Conservation (phyloP, 2,888 invertebrate species). For the Tetranychus piercei region DNA sequence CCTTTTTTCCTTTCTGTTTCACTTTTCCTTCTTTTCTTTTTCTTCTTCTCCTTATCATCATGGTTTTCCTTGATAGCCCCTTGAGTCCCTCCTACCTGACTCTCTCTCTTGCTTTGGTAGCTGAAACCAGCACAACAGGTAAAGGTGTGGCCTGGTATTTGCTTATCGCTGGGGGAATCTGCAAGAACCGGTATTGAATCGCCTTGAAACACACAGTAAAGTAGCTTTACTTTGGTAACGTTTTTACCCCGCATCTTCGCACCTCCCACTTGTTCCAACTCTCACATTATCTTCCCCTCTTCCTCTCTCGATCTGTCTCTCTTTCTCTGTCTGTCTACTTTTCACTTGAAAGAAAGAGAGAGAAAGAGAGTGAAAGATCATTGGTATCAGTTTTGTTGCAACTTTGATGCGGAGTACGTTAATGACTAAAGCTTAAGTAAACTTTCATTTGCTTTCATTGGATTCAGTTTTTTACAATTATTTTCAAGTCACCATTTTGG, state of each 20-base stretch:
- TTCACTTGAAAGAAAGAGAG: constrained; percentile 9
- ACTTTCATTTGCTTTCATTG: too few relatives aligned
- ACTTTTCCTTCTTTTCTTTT: too few relatives aligned
- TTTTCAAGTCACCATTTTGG: too few relatives aligned
- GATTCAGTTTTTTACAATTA: too few relatives aligned
- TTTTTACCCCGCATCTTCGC: constrained; percentile 1
- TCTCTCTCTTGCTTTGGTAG: too few relatives aligned
- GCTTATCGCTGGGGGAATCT: not conserved
- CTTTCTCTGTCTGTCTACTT: constrained; percentile 2
- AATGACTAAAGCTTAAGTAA: too few relatives aligned
- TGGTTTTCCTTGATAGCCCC: too few relatives aligned
- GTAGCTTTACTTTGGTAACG: not conserved
- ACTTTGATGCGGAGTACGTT: not conserved
- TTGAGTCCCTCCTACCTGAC: too few relatives aligned
- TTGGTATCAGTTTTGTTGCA: not conserved
- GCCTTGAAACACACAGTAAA: not conserved
- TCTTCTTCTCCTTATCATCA: too few relatives aligned
- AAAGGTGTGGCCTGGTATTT: constrained; percentile 1
- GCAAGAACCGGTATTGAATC: not conserved
- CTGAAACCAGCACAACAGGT: not conserved
- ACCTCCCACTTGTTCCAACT: not conserved
- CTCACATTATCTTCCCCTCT: not conserved
- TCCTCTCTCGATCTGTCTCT: not conserved
- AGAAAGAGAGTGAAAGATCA: constrained; percentile 4
- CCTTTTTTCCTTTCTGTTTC: too few relatives aligned